Conservation (phyloP, 2,797 vertebrate species). For the Clangula hyemalis region DNA sequence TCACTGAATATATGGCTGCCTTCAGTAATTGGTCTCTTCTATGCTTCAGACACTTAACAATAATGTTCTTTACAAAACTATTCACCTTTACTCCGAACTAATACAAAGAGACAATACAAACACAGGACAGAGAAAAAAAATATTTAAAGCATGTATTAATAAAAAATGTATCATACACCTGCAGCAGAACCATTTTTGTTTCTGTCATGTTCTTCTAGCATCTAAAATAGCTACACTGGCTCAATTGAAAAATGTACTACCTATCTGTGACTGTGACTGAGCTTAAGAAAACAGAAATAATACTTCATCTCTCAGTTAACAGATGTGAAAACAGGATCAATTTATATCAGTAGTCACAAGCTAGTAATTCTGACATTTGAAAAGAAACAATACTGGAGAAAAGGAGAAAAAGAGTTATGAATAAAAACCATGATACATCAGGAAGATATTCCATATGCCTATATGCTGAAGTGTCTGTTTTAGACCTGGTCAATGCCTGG, state of each 20-base stretch:
- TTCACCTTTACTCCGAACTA: neutral
- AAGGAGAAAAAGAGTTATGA: neutral
- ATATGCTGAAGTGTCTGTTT: neutral
- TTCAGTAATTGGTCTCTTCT: neutral
- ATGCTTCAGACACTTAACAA: neutral
- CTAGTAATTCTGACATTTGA: neutral
- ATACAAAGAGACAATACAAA: neutral
- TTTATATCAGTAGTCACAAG: neutral
- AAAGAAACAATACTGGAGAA: neutral
- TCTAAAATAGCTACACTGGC: neutral
- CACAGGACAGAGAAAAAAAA: neutral
- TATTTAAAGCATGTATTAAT: neutral
- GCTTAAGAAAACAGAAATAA: neutral
- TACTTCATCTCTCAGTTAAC: neutral
- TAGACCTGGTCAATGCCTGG: neutral
- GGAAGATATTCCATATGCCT: neutral
- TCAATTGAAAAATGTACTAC: neutral
- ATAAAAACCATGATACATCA: neutral
- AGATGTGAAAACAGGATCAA: neutral
- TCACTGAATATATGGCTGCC: neutral
- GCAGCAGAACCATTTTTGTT: neutral
- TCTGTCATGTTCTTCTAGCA: neutral
- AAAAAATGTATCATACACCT: neutral
- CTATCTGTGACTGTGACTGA: neutral
- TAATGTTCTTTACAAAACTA: neutral